Evolutionary conservation across 2,113 vertebrate genomes (phyloP).

Genomic region (Condylura cristata): DNA sequence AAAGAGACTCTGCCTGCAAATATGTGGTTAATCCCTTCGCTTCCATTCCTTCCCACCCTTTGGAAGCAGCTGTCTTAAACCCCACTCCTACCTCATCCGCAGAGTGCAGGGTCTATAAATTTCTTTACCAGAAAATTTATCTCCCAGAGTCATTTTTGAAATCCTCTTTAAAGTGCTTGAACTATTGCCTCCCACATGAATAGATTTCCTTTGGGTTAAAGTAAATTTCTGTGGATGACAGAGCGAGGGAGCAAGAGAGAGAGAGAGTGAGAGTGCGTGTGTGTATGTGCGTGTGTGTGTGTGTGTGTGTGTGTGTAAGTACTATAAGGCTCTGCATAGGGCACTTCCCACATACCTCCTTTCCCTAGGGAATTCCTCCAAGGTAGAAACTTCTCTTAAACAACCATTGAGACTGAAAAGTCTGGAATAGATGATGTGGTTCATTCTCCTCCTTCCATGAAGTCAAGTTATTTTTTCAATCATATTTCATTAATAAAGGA

Average conservation of each 20-base stretch:
- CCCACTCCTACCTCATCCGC: conserved; percentile 13
- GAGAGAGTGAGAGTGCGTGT: background rate
- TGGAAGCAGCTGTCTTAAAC: background rate
- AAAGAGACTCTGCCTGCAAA: background rate
- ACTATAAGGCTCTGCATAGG: background rate
- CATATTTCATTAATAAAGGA: conserved; percentile 76
- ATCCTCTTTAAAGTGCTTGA: conserved; percentile 1
- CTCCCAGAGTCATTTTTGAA: background rate
- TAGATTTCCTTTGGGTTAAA: background rate
- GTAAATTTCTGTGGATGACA: conserved; percentile 17
- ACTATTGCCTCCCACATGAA: background rate
- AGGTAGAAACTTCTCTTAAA: conserved; percentile 67
- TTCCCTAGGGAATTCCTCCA: conserved; percentile 42
- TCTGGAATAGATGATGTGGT: conserved; percentile 74
- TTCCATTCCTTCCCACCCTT: background rate
- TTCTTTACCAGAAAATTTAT: conserved; percentile 23
- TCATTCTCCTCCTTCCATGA: conserved; percentile 51
- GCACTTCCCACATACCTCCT: conserved; percentile 38
- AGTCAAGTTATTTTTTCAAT: conserved; percentile 64
- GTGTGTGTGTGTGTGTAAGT: background rate
- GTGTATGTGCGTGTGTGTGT: background rate
- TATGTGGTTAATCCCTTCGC: background rate
- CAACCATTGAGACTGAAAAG: conserved; percentile 45
- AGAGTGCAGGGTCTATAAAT: background rate
- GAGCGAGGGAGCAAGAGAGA: no score